Percentiles rank a stretch among this genome's conserved stretches.
These are phyloP conservation scores for Stratiomys singularior DNA, from an alignment of 2,888 invertebrate species.

Conservation along the genomic window DNA sequence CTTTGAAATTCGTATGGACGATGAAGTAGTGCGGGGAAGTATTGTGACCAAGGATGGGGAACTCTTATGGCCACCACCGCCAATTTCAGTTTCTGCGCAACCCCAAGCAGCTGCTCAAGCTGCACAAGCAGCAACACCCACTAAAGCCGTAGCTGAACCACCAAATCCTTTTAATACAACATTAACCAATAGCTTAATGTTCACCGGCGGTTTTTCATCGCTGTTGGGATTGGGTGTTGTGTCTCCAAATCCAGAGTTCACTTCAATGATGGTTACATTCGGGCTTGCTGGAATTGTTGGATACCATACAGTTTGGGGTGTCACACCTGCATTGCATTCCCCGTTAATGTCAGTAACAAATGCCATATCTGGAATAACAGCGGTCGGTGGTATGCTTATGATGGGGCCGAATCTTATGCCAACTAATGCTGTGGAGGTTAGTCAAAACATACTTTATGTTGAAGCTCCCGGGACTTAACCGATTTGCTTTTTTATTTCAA, in stretches of 20 bases:
- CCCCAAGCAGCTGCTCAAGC: constrained; percentile 63
- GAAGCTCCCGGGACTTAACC: not conserved
- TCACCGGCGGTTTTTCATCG: constrained; percentile 77
- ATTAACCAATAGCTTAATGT: constrained; percentile 73
- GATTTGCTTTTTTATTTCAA: not conserved
- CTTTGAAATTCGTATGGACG: constrained; percentile 81
- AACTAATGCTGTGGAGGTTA: constrained; percentile 78
- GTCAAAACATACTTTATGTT: no score
- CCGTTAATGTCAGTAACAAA: constrained; percentile 94
- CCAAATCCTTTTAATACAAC: constrained; percentile 78
- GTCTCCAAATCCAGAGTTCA: constrained; percentile 86
- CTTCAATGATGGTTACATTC: constrained; percentile 87
- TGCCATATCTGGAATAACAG: constrained; percentile 90
- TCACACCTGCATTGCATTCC: constrained; percentile 89
- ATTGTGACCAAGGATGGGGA: constrained; percentile 80
- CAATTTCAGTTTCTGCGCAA: constrained; percentile 69
- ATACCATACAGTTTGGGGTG: constrained; percentile 74
- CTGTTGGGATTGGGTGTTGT: constrained; percentile 76
- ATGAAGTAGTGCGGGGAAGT: constrained; percentile 87
- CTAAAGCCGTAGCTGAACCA: constrained; percentile 65
- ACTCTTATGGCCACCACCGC: constrained; percentile 84
- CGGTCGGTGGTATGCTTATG: constrained; percentile 87
- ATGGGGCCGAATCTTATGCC: constrained; percentile 86
- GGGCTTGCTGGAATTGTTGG: constrained; percentile 82
- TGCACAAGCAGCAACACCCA: constrained; percentile 61